These are phyloP conservation scores for Spilarctia lutea DNA, from an alignment of 2,888 invertebrate species.

Conservation along the genomic window DNA sequence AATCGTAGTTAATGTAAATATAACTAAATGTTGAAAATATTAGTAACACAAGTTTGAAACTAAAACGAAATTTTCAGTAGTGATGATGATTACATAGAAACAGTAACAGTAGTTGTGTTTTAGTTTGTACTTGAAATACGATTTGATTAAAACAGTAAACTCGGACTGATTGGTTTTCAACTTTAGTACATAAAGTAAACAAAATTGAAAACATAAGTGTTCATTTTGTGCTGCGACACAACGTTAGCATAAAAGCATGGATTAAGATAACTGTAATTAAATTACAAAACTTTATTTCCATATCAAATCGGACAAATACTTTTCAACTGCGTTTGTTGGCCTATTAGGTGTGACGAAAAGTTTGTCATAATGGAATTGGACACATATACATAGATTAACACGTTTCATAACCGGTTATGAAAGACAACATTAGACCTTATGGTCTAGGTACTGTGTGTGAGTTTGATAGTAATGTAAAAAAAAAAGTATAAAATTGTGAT, in stretches of 20 bases:
- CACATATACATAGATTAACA: constrained; percentile 3
- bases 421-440: not conserved
- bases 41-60: not conserved
- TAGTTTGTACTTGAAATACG: constrained; percentile 17
- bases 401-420: constrained; percentile 3
- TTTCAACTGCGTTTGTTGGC: constrained; percentile 16
- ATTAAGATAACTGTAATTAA: constrained; percentile 31
- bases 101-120: not conserved
- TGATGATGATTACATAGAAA: not conserved
- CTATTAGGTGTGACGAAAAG: constrained; percentile 17
- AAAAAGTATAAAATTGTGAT: not conserved
- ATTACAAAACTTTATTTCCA: constrained; percentile 19
- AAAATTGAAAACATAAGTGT: constrained; percentile 30
- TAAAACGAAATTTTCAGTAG: constrained; percentile 2
- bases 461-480: not conserved
- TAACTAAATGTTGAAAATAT: not conserved
- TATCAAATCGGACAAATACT: constrained; percentile 29
- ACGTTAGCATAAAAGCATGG: constrained; percentile 23
- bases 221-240: constrained; percentile 34
- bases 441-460: not conserved
- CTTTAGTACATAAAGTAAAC: constrained; percentile 29
- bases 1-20: not conserved
- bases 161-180: constrained; percentile 38
- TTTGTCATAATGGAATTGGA: constrained; percentile 3
- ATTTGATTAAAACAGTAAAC: constrained; percentile 40